Percentiles rank a stretch among this genome's conserved stretches.
phyloP scores from a whole-genome alignment of 2,888 invertebrate species.

The Dasypogon diadema region DNA sequence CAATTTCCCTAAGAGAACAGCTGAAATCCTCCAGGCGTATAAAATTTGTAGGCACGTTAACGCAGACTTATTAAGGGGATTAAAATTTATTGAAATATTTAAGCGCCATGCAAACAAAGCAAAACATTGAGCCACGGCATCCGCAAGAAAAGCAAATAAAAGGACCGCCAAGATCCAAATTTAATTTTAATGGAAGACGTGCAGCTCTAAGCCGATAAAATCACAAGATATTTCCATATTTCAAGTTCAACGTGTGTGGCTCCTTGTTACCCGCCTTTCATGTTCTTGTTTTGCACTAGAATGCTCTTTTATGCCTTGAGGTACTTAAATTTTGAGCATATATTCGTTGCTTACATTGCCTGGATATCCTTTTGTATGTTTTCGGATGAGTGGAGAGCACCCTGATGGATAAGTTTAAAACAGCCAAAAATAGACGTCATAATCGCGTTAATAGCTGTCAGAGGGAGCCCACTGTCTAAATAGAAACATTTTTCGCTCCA shows the following conservation, averaged over 20 bases:
- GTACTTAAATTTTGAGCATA: conserved; percentile 11
- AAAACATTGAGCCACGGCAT: background rate
- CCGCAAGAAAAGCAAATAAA: conserved; percentile 11
- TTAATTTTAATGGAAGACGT: conserved; percentile 26
- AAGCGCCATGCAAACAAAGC: conserved; percentile 17
- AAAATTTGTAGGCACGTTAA: background rate
- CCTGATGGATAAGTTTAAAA: conserved; percentile 19
- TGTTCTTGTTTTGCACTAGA: conserved; percentile 34
- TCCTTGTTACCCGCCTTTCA: conserved; percentile 1
- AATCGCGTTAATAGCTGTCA: conserved; percentile 46
- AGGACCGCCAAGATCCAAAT: conserved; percentile 27
- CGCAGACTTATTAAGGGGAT: conserved; percentile 20
- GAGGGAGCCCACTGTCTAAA: conserved; percentile 6
- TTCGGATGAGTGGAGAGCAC: conserved; percentile 42
- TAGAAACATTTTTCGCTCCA: conserved; percentile 17
- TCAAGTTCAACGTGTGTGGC: conserved; percentile 47
- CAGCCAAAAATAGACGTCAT: conserved; percentile 40
- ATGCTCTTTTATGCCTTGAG: background rate
- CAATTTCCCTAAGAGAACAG: background rate
- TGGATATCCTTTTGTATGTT: conserved; percentile 29
- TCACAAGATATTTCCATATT: conserved; percentile 26
- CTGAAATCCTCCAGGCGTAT: conserved; percentile 2
- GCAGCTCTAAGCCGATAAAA: conserved; percentile 24
- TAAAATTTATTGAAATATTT: conserved; percentile 23
- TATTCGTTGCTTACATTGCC: background rate